Percentiles rank a stretch among this genome's conserved stretches.
Conservation (phyloP, 2,888 invertebrate genomes). For the Cerastis rubricosa region DNA sequence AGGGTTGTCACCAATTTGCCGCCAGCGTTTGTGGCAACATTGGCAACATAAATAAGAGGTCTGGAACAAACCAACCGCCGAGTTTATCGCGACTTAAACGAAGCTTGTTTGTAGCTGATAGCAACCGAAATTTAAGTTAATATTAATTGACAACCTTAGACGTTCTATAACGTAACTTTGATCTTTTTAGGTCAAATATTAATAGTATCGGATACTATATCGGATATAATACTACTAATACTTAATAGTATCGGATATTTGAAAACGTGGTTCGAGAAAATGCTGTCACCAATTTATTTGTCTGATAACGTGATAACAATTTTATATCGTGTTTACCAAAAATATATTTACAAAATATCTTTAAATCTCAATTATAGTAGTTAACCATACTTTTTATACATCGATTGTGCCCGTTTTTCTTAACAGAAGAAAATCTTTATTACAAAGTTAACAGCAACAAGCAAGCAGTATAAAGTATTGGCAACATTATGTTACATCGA, state of each 20-base stretch:
- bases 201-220: too few relatives aligned
- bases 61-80: conserved; percentile 27
- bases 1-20: conserved; percentile 56
- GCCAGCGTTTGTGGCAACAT: conserved; percentile 42
- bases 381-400: not conserved
- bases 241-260: conserved; percentile 16
- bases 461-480: too few relatives aligned
- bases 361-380: not conserved
- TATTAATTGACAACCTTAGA: conserved; percentile 43
- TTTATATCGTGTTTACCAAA: not conserved
- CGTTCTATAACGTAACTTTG: conserved; percentile 12
- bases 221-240: too few relatives aligned
- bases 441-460: too few relatives aligned
- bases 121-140: conserved; percentile 25
- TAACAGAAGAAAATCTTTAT: too few relatives aligned
- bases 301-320: not conserved
- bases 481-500: too few relatives aligned
- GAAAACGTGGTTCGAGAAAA: not conserved
- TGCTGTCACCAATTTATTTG: conserved; percentile 4
- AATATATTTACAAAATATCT: not conserved
- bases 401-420: not conserved
- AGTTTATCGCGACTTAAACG: conserved; percentile 33
- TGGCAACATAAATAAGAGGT: conserved; percentile 49
- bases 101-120: conserved; percentile 32
- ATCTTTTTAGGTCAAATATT: conserved; percentile 20